phyloP scores from a whole-genome alignment of 2,888 invertebrate species.

The Acrobasis consociella region DNA sequence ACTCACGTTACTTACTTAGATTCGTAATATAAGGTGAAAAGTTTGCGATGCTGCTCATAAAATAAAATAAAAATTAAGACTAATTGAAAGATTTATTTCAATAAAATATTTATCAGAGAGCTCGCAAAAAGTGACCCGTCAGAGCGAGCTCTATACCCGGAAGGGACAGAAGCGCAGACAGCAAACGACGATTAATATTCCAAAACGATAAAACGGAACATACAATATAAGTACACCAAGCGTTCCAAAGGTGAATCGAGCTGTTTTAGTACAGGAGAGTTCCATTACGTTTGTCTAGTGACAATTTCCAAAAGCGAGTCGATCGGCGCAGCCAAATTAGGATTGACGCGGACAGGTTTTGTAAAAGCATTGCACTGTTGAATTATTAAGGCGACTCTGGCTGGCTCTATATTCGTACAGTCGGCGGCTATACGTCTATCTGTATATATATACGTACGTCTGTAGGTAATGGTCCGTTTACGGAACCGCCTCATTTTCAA shows the following conservation, averaged over 20 bases:
- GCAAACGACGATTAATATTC: slow-evolving; percentile 14
- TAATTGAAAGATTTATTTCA: not conserved
- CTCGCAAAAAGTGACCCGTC: slow-evolving; percentile 7
- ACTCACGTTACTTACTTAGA: too few relatives aligned
- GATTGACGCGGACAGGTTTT: slow-evolving; percentile 82
- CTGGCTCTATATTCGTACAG: slow-evolving; percentile 75
- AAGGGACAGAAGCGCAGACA: slow-evolving; percentile 5
- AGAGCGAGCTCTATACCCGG: slow-evolving; percentile 6
- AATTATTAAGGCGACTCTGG: slow-evolving; percentile 79
- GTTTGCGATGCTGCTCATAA: too few relatives aligned
- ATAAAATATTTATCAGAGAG: not conserved
- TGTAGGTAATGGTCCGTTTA: slow-evolving; percentile 64
- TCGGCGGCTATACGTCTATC: slow-evolving; percentile 53
- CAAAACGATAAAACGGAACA: slow-evolving; percentile 19
- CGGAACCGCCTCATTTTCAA: slow-evolving; percentile 73
- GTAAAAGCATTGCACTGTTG: slow-evolving; percentile 83
- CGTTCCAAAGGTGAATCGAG: slow-evolving; percentile 42
- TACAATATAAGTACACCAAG: slow-evolving; percentile 30
- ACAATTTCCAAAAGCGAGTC: slow-evolving; percentile 76
- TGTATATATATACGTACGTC: slow-evolving; percentile 45
- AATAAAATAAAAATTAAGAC: not conserved
- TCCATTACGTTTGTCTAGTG: slow-evolving; percentile 79
- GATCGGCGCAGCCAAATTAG: slow-evolving; percentile 77
- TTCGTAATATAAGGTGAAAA: too few relatives aligned
- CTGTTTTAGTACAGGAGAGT: slow-evolving; percentile 65